phyloP scores from a whole-genome alignment of 1,140 invertebrate genomes.

The Atta texana region DNA sequence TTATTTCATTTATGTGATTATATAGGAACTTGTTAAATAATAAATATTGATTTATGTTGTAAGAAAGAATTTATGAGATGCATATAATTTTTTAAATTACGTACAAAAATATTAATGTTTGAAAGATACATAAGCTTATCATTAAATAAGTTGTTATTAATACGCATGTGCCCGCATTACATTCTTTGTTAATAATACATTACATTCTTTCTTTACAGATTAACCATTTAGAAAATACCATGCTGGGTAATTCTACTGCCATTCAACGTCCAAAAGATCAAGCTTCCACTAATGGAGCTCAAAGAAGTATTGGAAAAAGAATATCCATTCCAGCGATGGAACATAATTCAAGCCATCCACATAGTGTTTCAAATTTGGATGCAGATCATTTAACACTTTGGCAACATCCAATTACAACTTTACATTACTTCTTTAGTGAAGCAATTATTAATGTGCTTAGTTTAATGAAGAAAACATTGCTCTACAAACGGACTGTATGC shows the following conservation, averaged over 20 bases:
- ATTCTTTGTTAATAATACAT: too few relatives aligned
- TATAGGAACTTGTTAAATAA: not conserved
- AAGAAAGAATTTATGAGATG: slow-evolving; percentile 8
- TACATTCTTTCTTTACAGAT: slow-evolving; percentile 74
- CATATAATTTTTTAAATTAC: slow-evolving; percentile 2
- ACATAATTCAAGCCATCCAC: slow-evolving; percentile 57
- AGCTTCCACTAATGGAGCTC: slow-evolving; percentile 80
- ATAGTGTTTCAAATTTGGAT: slow-evolving; percentile 82
- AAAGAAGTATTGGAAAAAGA: slow-evolving; percentile 68
- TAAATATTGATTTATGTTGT: not conserved
- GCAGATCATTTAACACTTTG: slow-evolving; percentile 93
- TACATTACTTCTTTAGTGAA: slow-evolving; percentile 95
- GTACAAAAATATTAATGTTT: not conserved
- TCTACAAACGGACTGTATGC: slow-evolving; percentile 81
- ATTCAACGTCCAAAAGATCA: slow-evolving; percentile 81
- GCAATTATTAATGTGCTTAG: slow-evolving; percentile 88
- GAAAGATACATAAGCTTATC: not conserved
- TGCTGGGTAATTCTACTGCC: slow-evolving; percentile 81
- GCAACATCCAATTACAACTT: slow-evolving; percentile 93
- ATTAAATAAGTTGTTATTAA: not conserved
- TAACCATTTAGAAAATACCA: slow-evolving; percentile 79
- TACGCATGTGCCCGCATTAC: too few relatives aligned
- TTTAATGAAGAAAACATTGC: slow-evolving; percentile 86
- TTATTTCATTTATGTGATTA: not conserved
- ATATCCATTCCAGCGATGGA: slow-evolving; percentile 58